Evolutionary conservation across 2,113 vertebrate genomes (phyloP).

Genomic region (Protomyctophum bolini): DNA sequence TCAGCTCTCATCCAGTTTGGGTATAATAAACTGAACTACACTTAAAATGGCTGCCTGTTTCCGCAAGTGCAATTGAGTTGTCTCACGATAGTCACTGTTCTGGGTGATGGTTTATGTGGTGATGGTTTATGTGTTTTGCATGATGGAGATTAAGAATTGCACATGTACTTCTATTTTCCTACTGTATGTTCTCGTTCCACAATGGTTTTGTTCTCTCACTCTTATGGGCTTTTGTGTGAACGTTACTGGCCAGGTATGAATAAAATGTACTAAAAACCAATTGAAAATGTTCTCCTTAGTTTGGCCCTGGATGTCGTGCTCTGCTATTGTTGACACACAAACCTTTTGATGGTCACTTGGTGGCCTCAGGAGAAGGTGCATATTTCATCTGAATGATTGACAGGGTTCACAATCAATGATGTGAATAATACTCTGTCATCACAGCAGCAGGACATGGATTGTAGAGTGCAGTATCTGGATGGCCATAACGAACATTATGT

Average conservation of each 20-base stretch:
- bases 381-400: no score
- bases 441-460: no score
- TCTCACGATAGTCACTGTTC: background rate
- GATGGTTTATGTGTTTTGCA: background rate
- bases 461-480: no score
- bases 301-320: no score
- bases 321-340: no score
- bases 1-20: background rate
- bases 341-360: no score
- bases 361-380: no score
- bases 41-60: slow-evolving; percentile 10
- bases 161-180: background rate
- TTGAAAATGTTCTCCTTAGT: no score
- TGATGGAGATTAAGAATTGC: background rate
- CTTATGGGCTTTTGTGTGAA: background rate
- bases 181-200: background rate
- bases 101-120: background rate
- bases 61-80: slow-evolving; percentile 8
- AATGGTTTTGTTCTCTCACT: background rate
- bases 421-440: no score
- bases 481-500: no score
- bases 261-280: background rate
- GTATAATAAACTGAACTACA: slow-evolving; percentile 19
- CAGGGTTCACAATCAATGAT: no score
- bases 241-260: background rate